Evolutionary conservation across 2,797 vertebrate species (phyloP).

Genomic region (Tadarida brasiliensis): DNA sequence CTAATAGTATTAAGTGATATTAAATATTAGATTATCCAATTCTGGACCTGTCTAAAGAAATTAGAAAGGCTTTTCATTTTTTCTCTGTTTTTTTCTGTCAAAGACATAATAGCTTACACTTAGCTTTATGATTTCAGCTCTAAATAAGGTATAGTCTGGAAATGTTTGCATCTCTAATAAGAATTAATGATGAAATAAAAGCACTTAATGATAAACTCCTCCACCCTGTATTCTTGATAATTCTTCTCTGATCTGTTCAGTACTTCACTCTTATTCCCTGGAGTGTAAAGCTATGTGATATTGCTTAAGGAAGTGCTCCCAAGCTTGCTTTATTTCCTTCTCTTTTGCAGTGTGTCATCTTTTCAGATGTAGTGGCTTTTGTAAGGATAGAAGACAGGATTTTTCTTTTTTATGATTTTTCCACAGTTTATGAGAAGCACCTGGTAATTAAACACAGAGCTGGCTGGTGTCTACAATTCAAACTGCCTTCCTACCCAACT

Average conservation of each 20-base stretch:
- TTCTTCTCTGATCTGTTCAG: neutral
- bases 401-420: too few relatives aligned
- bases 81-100: neutral
- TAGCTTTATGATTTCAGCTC: neutral
- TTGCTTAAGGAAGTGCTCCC: neutral
- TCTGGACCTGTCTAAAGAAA: neutral
- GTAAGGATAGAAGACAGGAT: too few relatives aligned
- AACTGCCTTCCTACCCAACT: too few relatives aligned
- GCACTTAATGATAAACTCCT: neutral
- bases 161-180: neutral
- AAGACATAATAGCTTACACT: neutral
- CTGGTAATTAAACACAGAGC: too few relatives aligned
- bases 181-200: neutral
- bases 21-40: conserved; percentile 24
- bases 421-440: too few relatives aligned
- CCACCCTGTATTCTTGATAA: neutral
- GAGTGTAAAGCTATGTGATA: neutral
- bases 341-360: neutral
- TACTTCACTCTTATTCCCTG: neutral
- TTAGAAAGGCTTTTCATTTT: neutral
- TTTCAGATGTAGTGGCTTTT: neutral
- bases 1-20: neutral
- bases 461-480: too few relatives aligned
- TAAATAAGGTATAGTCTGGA: neutral
- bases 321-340: neutral